Conservation (phyloP, 1,140 invertebrate genomes). For the Ditylenchus dipsaci region DNA sequence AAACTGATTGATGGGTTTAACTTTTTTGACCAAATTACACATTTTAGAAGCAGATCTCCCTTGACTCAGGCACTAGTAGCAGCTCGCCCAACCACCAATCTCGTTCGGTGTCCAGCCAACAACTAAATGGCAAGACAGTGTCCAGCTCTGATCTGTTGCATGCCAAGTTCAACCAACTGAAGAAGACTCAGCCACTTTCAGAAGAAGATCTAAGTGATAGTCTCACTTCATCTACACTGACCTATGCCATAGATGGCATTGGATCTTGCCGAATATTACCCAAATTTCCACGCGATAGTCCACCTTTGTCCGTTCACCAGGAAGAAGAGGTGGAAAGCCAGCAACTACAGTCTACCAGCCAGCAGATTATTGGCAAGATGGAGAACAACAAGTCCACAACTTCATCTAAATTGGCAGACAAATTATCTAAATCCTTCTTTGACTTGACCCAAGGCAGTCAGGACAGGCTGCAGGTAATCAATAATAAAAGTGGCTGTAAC, state of each 20-base stretch:
- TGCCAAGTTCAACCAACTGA: background rate
- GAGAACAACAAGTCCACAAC: background rate
- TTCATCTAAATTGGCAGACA: slow-evolving; percentile 19
- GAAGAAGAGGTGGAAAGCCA: background rate
- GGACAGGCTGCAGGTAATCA: slow-evolving; percentile 18
- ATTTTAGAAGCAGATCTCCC: too few species aligned
- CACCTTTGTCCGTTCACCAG: background rate
- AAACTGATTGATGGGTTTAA: too few species aligned
- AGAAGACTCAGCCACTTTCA: background rate
- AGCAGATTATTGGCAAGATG: background rate
- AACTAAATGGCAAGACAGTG: too few species aligned
- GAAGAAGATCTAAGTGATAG: background rate
- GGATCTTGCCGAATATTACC: background rate
- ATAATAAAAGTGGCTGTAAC: too few species aligned
- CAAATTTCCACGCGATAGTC: background rate
- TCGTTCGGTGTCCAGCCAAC: too few species aligned
- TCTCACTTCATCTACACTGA: background rate
- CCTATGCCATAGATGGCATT: background rate
- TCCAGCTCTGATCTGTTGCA: too few species aligned
- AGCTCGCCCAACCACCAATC: too few species aligned
- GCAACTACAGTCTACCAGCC: background rate
- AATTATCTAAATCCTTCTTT: slow-evolving; percentile 28
- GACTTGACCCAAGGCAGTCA: slow-evolving; percentile 30
- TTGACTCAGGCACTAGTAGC: too few species aligned
- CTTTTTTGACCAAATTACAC: too few species aligned